Conservation (phyloP, 2,888 invertebrate species). For the Hyles lineata region DNA sequence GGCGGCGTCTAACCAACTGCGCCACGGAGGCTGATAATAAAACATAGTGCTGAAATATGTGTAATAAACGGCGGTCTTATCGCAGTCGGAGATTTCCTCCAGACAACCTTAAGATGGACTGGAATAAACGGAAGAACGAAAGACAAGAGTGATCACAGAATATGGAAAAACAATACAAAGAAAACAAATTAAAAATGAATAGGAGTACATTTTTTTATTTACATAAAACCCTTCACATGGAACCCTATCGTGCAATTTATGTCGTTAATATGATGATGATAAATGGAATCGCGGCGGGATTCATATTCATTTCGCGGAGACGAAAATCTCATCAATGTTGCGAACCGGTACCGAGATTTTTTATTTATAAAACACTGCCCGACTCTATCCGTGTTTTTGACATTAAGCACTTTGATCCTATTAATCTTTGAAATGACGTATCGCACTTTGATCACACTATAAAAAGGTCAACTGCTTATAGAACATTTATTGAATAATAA, state of each 20-base stretch:
- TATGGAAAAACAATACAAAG: too few relatives aligned
- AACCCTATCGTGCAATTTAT: background rate
- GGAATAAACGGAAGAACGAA: too few relatives aligned
- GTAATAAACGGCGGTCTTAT: too few relatives aligned
- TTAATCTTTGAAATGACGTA: background rate
- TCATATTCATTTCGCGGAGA: constrained; percentile 3
- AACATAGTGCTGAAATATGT: too few relatives aligned
- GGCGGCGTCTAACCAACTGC: too few relatives aligned
- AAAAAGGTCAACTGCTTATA: constrained; percentile 2
- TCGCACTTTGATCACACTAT: background rate
- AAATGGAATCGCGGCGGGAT: background rate
- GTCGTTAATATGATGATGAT: background rate
- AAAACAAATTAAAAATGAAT: too few relatives aligned
- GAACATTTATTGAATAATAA: background rate
- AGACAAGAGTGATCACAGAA: too few relatives aligned
- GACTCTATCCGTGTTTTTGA: constrained; percentile 13
- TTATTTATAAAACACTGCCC: background rate
- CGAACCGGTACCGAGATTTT: background rate
- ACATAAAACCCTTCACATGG: background rate
- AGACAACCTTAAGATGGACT: too few relatives aligned
- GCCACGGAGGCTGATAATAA: too few relatives aligned
- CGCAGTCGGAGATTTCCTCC: too few relatives aligned
- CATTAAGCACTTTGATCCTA: background rate
- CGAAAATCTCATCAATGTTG: constrained; percentile 1
- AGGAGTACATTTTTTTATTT: too few relatives aligned